Evolutionary conservation across 2,888 invertebrate species (phyloP).

Genomic region (Ephialtes manifestator): DNA sequence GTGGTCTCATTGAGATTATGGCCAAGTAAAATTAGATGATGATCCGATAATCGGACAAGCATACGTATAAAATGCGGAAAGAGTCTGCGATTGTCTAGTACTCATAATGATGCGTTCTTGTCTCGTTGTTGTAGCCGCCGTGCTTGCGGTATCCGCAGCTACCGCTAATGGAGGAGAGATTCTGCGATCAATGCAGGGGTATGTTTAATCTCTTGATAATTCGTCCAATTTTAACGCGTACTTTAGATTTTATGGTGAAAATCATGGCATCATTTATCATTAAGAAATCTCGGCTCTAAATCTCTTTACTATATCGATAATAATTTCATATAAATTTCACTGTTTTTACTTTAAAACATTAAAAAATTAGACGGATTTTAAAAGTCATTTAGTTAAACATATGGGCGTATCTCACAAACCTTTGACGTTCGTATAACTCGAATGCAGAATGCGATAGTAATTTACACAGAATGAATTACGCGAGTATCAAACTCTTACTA

Average conservation of each 20-base stretch:
- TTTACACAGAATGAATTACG: no score
- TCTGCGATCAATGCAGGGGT: constrained; percentile 74
- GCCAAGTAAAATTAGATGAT: neutral
- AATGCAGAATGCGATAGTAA: no score
- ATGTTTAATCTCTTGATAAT: constrained; percentile 34
- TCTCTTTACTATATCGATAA: no score
- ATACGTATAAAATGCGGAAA: constrained; percentile 42
- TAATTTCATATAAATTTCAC: no score
- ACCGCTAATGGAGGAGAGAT: constrained; percentile 59
- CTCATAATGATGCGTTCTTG: constrained; percentile 68
- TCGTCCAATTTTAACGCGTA: neutral
- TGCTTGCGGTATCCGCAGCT: constrained; percentile 57
- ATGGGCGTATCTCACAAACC: no score
- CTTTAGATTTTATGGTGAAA: neutral
- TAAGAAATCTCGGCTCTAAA: neutral
- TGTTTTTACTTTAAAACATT: no score
- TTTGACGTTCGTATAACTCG: no score
- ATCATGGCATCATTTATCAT: neutral
- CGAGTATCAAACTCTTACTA: no score
- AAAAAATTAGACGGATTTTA: no score
- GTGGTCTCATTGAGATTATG: constrained; percentile 32
- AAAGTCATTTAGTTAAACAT: no score
- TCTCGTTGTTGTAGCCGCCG: constrained; percentile 64
- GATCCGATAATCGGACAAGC: constrained; percentile 37
- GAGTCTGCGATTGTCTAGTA: constrained; percentile 13